phyloP scores from a whole-genome alignment of 2,113 vertebrate genomes.

The Psittacara wagleri region DNA sequence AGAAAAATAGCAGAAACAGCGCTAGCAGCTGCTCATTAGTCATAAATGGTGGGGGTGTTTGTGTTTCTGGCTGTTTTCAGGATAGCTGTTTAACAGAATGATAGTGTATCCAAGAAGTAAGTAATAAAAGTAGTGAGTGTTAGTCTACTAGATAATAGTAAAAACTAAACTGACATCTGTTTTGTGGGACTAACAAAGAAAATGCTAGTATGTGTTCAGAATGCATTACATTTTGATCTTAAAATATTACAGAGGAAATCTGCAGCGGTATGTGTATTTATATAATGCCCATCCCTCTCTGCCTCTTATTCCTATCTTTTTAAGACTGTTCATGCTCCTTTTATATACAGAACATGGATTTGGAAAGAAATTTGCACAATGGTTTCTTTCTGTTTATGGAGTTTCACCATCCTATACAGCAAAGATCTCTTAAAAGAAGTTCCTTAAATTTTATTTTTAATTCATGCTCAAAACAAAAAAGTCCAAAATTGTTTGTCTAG shows the following conservation, averaged over 20 bases:
- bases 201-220: not conserved
- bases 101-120: not conserved
- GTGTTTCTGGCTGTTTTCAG: not conserved
- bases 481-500: not conserved
- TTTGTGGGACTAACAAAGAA: not conserved
- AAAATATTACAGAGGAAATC: not conserved
- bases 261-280: not conserved
- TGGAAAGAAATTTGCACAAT: not conserved
- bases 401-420: not conserved
- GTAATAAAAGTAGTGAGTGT: not conserved
- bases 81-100: not conserved
- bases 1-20: not conserved
- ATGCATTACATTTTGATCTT: not conserved
- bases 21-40: conserved; percentile 28
- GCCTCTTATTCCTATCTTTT: not conserved
- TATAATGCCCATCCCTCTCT: not conserved
- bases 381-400: not conserved
- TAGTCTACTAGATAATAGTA: not conserved
- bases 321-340: not conserved
- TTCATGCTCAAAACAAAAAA: not conserved
- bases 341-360: not conserved
- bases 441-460: not conserved
- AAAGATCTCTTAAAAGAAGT: not conserved
- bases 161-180: not conserved
- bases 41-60: not conserved